Base-by-base conservation (phyloP, 1,140 invertebrate species). In the Drosophila neocordata region DNA sequence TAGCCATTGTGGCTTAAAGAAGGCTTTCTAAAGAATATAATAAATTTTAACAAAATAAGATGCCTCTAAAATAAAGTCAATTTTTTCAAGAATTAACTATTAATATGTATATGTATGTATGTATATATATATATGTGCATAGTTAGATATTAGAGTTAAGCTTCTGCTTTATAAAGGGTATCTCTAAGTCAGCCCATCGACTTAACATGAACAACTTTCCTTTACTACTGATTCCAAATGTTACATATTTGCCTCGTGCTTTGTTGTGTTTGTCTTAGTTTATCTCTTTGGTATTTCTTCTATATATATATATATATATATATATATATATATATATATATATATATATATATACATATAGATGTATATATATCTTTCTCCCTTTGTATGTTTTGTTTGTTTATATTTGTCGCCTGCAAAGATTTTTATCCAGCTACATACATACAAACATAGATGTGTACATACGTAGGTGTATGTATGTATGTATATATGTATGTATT, bases 261-360 rank as follows among this genome's bases (percentile, higher is more conserved):
- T 61, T 65, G 68, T 64, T 53, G 11, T 65, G 72, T 68, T 73
- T 69, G 70, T 53, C 63, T 70, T 62, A 62, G 72, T 66, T 65
- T 66, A 66, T 52, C 57, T 58, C 48, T 38, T 34, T 51, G 15
- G 37, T 15, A n/a, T 60, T 11, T 15, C 27, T 57, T 20, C 27
- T 31, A 6, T 31, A 31, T 6, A 3, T 57, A 9, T 11, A 57
- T 27, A 15, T 48, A 15, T 2, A 18, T 48, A 1, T 20, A 11
- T 48, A 0, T 48, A 8, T 48, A 9, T 11, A 13, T 44, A 5
- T 18, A 2, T 44, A 8, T 44, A 1, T 38, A 11, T 4, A 31
- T 38, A 13, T 24, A 31, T 35, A 15, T 20, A 11, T 12, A 6
- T 27, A 1, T 38, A 11, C 1, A 31, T 38, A 13, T 24, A 31